phyloP scores from a whole-genome alignment of 1,140 invertebrate genomes.

The Samia ricini region DNA sequence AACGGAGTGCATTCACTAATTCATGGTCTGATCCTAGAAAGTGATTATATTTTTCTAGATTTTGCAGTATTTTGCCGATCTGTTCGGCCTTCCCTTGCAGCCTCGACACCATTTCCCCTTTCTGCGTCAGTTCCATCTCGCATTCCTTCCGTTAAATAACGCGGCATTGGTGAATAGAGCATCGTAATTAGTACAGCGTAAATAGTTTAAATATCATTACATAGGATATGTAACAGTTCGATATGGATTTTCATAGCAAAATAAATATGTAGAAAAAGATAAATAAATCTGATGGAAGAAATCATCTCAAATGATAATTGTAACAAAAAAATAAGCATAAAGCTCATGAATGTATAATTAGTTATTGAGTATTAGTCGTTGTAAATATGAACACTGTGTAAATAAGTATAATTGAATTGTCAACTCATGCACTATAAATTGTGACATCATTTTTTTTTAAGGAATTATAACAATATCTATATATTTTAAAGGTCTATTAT shows the following conservation, averaged over 20 bases:
- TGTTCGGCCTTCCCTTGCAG: constrained; percentile 93
- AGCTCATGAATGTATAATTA: background rate
- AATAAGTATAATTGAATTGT: constrained; percentile 15
- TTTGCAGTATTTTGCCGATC: constrained; percentile 93
- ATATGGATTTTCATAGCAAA: background rate
- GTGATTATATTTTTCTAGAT: constrained; percentile 91
- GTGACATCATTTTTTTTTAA: constrained; percentile 19
- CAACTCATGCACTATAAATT: constrained; percentile 39
- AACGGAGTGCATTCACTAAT: constrained; percentile 76
- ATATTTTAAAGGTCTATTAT: too few relatives aligned
- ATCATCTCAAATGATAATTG: background rate
- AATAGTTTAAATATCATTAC: constrained; percentile 22
- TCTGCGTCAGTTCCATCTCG: constrained; percentile 94
- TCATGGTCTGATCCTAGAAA: constrained; percentile 81
- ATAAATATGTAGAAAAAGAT: background rate
- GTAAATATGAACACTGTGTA: constrained; percentile 17
- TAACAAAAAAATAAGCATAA: background rate
- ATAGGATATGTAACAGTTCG: constrained; percentile 6
- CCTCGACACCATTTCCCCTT: constrained; percentile 93
- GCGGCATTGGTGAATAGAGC: constrained; percentile 70
- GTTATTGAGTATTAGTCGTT: background rate
- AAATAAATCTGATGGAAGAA: background rate
- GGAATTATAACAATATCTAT: too few relatives aligned
- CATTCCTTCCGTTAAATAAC: constrained; percentile 85
- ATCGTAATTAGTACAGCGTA: constrained; percentile 58